Percentiles rank a stretch among this genome's conserved stretches.
Conservation (phyloP, 2,113 vertebrate species). For the Laticauda colubrina region DNA sequence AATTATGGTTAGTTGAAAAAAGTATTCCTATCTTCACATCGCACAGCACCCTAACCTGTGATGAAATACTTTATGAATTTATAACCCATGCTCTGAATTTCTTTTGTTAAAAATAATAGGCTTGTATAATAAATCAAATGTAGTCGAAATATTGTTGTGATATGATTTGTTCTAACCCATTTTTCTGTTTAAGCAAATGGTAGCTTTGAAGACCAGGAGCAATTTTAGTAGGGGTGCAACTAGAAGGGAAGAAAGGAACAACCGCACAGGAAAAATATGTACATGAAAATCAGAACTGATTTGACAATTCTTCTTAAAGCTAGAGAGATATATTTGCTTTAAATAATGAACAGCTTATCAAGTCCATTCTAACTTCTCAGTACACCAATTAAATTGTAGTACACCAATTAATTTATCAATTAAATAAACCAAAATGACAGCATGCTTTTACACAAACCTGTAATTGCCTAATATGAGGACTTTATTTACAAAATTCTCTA, state of each 20-base stretch:
- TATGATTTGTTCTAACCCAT: background rate
- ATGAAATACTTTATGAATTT: background rate
- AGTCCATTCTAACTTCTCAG: background rate
- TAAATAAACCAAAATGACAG: too few species aligned
- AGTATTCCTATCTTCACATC: background rate
- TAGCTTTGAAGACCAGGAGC: background rate
- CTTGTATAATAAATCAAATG: background rate
- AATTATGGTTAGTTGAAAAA: rapidly evolving
- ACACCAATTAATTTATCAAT: background rate
- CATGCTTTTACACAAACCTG: background rate
- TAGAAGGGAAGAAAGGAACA: background rate
- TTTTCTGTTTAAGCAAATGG: background rate
- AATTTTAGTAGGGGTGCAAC: background rate
- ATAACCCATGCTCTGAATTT: background rate
- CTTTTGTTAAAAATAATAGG: background rate
- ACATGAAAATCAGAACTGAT: background rate
- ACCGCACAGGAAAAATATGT: background rate
- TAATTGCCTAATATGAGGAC: background rate
- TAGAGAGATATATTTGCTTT: background rate
- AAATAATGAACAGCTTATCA: background rate
- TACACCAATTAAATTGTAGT: too few species aligned
- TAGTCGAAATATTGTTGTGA: background rate
- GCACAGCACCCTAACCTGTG: background rate
- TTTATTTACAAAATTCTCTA: background rate
- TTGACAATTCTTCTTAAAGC: background rate